Percentiles rank a stretch among this genome's conserved stretches.
phyloP scores from a whole-genome alignment of 2,888 invertebrate species.

The Lepidocyrtoides sp. region DNA sequence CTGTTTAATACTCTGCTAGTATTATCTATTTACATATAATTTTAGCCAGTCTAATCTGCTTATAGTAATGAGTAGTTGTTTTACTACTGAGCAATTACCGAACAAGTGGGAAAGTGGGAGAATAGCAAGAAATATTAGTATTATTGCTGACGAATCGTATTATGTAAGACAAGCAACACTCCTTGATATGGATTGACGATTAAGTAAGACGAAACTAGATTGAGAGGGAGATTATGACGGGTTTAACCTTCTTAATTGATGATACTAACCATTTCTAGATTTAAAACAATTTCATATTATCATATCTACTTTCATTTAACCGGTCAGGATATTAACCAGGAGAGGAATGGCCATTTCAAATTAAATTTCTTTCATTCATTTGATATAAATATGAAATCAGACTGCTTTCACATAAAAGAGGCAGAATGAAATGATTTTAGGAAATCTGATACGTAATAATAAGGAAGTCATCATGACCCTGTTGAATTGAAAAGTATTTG shows the following conservation, averaged over 20 bases:
- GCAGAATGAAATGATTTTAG: not conserved
- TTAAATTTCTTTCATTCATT: not conserved
- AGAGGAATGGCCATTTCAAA: too few relatives aligned
- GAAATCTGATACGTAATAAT: not conserved
- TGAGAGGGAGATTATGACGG: not conserved
- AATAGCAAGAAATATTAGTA: not conserved
- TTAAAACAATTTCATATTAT: not conserved
- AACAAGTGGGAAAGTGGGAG: conserved; percentile 5
- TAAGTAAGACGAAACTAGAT: conserved; percentile 46
- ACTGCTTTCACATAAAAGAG: not conserved
- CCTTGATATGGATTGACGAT: conserved; percentile 27
- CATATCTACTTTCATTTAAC: too few relatives aligned
- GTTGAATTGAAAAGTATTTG: not conserved
- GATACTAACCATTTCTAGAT: not conserved
- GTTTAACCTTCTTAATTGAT: conserved; percentile 18
- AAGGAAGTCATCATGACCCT: not conserved
- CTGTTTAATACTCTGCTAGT: not conserved
- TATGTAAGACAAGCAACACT: conserved; percentile 27
- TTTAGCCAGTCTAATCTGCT: not conserved
- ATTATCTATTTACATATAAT: conserved; percentile 34
- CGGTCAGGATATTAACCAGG: too few relatives aligned
- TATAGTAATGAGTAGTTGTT: not conserved
- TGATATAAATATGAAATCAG: not conserved
- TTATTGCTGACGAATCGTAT: not conserved
- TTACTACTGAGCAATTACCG: not conserved